Evolutionary conservation across 2,888 invertebrate genomes (phyloP).

Genomic region (Vesta saturnalis): DNA sequence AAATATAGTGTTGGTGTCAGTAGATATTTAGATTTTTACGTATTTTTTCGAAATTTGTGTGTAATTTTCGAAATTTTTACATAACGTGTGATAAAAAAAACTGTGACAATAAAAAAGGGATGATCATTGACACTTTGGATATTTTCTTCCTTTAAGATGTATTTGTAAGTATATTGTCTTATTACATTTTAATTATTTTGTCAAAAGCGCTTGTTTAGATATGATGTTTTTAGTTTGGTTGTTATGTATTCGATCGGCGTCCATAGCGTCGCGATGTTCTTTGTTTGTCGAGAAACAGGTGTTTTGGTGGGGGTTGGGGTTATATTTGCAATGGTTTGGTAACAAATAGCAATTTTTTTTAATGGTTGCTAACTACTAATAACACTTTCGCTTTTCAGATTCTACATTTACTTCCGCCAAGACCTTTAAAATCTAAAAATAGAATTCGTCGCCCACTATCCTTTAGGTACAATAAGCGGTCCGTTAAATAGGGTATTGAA

Average conservation of each 20-base stretch:
- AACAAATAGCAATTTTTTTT: background rate
- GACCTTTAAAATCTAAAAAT: constrained; percentile 26
- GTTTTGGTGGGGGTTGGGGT: constrained; percentile 41
- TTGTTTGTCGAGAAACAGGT: constrained; percentile 53
- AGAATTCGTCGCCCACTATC: constrained; percentile 23
- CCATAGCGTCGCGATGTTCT: constrained; percentile 52
- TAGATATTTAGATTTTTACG: constrained; percentile 23
- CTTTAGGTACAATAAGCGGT: constrained; percentile 27
- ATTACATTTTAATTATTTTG: background rate
- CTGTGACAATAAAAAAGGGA: constrained; percentile 18
- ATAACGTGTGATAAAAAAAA: constrained; percentile 10
- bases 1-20: constrained; percentile 22
- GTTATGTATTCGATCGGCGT: constrained; percentile 51
- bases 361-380: constrained; percentile 9
- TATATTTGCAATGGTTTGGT: background rate
- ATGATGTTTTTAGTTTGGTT: constrained; percentile 41
- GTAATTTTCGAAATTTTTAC: constrained; percentile 25
- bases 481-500: constrained; percentile 35
- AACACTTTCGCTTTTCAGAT: constrained; percentile 20
- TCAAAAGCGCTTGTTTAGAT: constrained; percentile 26
- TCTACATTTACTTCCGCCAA: background rate
- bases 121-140: constrained; percentile 22
- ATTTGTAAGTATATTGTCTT: constrained; percentile 32
- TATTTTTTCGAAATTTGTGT: constrained; percentile 3
- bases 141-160: constrained; percentile 27